Evolutionary conservation across 23 tunicate genomes (phyloP).

Genomic region (Oikopleura albicans): DNA sequence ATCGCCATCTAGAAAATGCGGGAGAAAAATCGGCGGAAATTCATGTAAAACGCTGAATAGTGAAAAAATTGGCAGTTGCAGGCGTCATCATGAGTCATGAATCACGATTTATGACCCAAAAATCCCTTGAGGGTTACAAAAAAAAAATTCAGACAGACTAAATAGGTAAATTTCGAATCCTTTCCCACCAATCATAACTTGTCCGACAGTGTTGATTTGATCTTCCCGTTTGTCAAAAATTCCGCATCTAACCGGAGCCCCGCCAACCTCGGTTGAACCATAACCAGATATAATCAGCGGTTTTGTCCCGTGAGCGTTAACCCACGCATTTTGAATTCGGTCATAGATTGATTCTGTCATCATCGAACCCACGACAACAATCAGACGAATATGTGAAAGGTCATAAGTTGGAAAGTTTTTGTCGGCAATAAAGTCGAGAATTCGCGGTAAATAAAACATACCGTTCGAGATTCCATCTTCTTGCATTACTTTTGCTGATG

Average conservation of each 20-base stretch:
- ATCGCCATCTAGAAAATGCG: no score
- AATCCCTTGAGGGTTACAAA: no score
- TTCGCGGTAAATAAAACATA: neutral
- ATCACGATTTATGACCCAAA: no score
- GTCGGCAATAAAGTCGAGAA: neutral
- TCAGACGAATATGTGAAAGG: neutral
- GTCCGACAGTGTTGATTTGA: no score
- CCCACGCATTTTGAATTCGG: neutral
- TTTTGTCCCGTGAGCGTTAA: neutral
- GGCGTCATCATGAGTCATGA: no score
- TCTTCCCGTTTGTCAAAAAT: no score
- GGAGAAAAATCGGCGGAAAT: no score
- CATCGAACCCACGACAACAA: neutral
- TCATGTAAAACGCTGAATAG: no score
- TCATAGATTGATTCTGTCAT: neutral
- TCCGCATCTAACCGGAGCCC: neutral
- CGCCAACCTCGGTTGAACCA: neutral
- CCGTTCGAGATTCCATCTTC: neutral
- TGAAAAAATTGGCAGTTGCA: no score
- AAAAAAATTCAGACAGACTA: no score
- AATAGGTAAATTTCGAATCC: no score
- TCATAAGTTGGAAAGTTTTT: neutral
- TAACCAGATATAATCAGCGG: neutral
- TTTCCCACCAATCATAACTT: no score
- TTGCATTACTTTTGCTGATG: neutral